Evolutionary conservation across 2,113 vertebrate genomes (phyloP).

Genomic region (Gymnorhina tibicen): DNA sequence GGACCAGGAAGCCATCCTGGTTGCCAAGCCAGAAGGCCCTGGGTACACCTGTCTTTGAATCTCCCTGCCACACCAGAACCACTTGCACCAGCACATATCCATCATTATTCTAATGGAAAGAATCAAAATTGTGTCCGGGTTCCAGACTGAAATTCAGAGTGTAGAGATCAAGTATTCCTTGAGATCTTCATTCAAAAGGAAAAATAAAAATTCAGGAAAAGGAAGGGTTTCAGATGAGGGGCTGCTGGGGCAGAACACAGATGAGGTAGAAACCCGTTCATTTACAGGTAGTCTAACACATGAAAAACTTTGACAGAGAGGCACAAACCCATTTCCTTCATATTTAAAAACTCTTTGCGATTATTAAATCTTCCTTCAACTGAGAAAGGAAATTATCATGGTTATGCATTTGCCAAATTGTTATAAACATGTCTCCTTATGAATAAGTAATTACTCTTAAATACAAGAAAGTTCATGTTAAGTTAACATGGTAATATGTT

Average conservation of each 20-base stretch:
- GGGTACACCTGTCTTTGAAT: neutral
- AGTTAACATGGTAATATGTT: neutral
- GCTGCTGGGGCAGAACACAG: neutral
- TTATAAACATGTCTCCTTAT: neutral
- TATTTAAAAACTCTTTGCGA: neutral
- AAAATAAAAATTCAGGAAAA: neutral
- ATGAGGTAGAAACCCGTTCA: neutral
- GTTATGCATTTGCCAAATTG: neutral
- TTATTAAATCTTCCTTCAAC: neutral
- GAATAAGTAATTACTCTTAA: neutral
- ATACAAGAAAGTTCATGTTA: neutral
- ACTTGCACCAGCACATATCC: neutral
- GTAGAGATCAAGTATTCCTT: neutral
- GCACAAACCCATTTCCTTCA: neutral
- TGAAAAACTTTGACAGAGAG: neutral
- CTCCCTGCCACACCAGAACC: neutral
- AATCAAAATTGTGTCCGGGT: neutral
- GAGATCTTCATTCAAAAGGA: neutral
- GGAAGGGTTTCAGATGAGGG: neutral
- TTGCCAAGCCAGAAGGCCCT: neutral
- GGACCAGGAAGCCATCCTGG: neutral
- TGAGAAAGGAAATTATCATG: neutral
- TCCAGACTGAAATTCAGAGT: neutral
- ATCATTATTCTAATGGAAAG: accelerated
- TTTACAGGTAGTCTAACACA: neutral